A percentile compares a stretch with the other conserved stretches of the same genome.
Conservation (phyloP, 2,113 vertebrate genomes). For the Petroica traversi region DNA sequence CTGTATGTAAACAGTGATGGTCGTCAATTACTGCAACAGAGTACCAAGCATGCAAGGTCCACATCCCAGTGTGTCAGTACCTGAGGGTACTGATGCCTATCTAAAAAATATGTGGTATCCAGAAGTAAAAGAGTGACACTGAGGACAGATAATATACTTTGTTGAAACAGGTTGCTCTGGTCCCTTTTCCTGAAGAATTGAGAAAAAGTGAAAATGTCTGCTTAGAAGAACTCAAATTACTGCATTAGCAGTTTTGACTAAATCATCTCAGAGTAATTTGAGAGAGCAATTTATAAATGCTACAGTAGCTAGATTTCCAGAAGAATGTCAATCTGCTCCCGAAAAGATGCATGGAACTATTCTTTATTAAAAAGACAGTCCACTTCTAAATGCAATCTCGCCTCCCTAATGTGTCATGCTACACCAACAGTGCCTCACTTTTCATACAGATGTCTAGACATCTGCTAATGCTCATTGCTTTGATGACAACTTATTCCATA, state of each 20-base stretch:
- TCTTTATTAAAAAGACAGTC: not conserved
- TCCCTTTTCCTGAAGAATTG: not conserved
- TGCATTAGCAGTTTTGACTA: not conserved
- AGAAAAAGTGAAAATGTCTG: not conserved
- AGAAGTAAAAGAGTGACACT: not conserved
- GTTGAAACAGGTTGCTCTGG: not conserved
- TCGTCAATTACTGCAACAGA: not conserved
- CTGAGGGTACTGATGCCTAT: not conserved
- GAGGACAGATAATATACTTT: not conserved
- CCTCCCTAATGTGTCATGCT: not conserved
- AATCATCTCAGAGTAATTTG: not conserved
- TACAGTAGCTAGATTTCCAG: not conserved
- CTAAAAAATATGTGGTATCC: not conserved
- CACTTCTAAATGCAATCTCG: not conserved
- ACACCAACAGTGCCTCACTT: not conserved
- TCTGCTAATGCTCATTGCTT: slow-evolving; percentile 24
- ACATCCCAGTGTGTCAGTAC: not conserved
- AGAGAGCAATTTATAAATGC: not conserved
- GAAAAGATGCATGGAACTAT: not conserved
- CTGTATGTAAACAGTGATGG: not conserved
- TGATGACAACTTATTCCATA: slow-evolving; percentile 41
- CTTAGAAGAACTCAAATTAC: not conserved
- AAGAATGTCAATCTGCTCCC: not conserved
- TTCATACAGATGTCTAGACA: slow-evolving; percentile 41
- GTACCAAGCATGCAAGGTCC: not conserved